phyloP scores from a whole-genome alignment of 2,113 vertebrate species.

The Pachyramphus minor region DNA sequence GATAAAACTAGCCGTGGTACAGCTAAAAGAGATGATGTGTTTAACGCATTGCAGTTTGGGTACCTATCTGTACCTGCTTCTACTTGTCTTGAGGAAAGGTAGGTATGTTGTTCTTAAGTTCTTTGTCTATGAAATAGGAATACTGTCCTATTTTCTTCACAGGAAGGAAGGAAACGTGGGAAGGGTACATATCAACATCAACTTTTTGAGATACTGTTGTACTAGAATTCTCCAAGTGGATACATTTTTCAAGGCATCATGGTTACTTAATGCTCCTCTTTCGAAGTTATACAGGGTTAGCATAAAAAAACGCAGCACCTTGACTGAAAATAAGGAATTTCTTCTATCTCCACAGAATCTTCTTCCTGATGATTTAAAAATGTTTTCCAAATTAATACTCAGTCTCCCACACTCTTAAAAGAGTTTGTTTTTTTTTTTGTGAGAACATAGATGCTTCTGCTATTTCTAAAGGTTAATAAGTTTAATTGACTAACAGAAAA shows the following conservation, averaged over 20 bases:
- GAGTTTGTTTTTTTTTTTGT: neutral
- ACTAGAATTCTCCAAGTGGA: neutral
- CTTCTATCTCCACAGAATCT: neutral
- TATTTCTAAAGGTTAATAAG: neutral
- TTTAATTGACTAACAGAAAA: neutral
- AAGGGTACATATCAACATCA: neutral
- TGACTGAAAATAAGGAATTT: neutral
- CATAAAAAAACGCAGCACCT: neutral
- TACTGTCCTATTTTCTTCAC: neutral
- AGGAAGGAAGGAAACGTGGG: neutral
- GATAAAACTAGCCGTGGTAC: conserved; percentile 35
- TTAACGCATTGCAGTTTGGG: neutral
- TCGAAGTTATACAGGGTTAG: neutral
- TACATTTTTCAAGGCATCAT: neutral
- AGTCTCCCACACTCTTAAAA: neutral
- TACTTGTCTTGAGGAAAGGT: neutral
- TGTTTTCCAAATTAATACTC: neutral
- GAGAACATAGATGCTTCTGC: neutral
- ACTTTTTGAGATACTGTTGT: neutral
- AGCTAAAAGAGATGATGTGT: neutral
- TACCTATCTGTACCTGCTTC: conserved; percentile 22
- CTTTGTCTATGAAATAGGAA: neutral
- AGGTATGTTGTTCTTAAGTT: neutral
- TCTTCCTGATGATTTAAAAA: neutral
- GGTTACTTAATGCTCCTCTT: neutral